A percentile compares a stretch with the other conserved stretches of the same genome.
phyloP scores from a whole-genome alignment of 2,888 invertebrate species.

The Hanleya hanleyi region DNA sequence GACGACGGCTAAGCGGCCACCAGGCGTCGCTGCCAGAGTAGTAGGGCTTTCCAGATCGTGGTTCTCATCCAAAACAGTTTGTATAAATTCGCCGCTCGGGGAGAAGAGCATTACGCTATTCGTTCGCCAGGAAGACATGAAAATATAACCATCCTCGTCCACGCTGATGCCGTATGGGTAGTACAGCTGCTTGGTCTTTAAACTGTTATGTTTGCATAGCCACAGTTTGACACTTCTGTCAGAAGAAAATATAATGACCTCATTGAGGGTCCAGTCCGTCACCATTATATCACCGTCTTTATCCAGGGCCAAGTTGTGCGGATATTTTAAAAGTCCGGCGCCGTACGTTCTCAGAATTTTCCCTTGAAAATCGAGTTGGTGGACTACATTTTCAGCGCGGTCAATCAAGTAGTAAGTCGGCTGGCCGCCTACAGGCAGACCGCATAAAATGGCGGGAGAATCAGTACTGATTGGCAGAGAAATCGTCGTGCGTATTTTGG shows the following conservation, averaged over 20 bases:
- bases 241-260: neutral
- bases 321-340: neutral
- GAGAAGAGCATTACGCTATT: neutral
- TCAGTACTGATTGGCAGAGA: conserved; percentile 22
- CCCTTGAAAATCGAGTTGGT: neutral
- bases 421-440: conserved; percentile 43
- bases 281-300: neutral
- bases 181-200: neutral
- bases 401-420: conserved; percentile 39
- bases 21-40: neutral
- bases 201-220: neutral
- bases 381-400: neutral
- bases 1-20: neutral
- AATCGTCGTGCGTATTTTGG: neutral
- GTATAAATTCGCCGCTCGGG: neutral
- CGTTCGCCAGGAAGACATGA: neutral
- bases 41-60: neutral
- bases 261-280: neutral
- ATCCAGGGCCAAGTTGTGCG: neutral
- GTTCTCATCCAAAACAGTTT: neutral
- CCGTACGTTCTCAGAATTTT: neutral
- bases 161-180: neutral
- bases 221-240: neutral
- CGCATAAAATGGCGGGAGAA: conserved; percentile 46
- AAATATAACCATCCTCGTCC: neutral